phyloP scores from a whole-genome alignment of 2,113 vertebrate genomes.

The Mus spicilegus region DNA sequence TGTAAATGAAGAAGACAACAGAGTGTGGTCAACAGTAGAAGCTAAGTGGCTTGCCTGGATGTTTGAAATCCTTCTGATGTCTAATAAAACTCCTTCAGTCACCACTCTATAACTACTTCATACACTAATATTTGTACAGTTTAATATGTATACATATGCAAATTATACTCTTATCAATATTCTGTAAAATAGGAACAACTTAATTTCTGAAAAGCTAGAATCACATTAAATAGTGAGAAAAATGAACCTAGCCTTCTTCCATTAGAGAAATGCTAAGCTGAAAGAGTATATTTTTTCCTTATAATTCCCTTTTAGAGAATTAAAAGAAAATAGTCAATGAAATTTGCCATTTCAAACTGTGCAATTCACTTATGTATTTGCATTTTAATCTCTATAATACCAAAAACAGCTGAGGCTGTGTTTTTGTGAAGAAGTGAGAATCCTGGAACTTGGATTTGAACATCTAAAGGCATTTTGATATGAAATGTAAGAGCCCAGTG shows the following conservation, averaged over 20 bases:
- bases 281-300: not conserved
- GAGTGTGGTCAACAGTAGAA: not conserved
- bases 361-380: not conserved
- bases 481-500: not conserved
- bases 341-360: not conserved
- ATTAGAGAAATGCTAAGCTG: not conserved
- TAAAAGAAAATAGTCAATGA: not conserved
- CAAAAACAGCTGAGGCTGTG: not conserved
- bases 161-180: not conserved
- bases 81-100: not conserved
- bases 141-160: not conserved
- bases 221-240: not conserved
- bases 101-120: not conserved
- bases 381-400: not conserved
- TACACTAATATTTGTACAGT: not conserved
- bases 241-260: not conserved
- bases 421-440: not conserved
- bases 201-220: not conserved
- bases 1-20: not conserved
- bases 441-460: not conserved
- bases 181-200: not conserved
- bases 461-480: not conserved
- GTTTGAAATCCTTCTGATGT: not conserved
- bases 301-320: not conserved
- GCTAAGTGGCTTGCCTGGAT: not conserved